phyloP scores from a whole-genome alignment of 2,113 vertebrate species.

The Hypanus sabinus region DNA sequence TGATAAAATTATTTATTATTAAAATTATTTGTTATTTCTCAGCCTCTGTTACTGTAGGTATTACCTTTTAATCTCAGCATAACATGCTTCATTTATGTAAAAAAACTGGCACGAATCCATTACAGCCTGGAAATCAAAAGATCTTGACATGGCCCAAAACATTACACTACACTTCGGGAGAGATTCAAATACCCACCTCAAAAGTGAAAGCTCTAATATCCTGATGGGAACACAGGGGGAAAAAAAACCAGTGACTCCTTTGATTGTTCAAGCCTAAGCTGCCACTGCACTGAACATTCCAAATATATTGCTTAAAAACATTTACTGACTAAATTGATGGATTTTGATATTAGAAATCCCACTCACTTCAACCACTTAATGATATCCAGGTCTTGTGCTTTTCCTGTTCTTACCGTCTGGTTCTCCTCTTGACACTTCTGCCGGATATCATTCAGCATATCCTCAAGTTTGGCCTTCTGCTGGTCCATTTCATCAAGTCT shows the following conservation, averaged over 20 bases:
- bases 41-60: not conserved
- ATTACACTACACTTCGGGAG: not conserved
- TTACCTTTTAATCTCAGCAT: not conserved
- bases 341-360: not conserved
- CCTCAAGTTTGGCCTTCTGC: slow-evolving; percentile 88
- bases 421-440: slow-evolving; percentile 94
- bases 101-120: not conserved
- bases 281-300: not conserved
- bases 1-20: not conserved
- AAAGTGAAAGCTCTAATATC: not conserved
- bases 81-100: not conserved
- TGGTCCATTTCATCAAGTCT: slow-evolving; percentile 96
- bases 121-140: not conserved
- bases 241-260: not conserved
- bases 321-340: not conserved
- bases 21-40: not conserved
- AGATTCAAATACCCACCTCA: not conserved
- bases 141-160: not conserved
- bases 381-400: not conserved
- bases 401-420: slow-evolving; percentile 72
- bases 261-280: not conserved
- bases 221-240: not conserved
- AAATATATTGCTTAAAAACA: not conserved
- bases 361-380: not conserved
- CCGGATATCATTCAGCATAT: slow-evolving; percentile 84